These are phyloP conservation scores for Drosophila mayaguana DNA, from an alignment of 2,888 invertebrate genomes.

Conservation along the genomic window DNA sequence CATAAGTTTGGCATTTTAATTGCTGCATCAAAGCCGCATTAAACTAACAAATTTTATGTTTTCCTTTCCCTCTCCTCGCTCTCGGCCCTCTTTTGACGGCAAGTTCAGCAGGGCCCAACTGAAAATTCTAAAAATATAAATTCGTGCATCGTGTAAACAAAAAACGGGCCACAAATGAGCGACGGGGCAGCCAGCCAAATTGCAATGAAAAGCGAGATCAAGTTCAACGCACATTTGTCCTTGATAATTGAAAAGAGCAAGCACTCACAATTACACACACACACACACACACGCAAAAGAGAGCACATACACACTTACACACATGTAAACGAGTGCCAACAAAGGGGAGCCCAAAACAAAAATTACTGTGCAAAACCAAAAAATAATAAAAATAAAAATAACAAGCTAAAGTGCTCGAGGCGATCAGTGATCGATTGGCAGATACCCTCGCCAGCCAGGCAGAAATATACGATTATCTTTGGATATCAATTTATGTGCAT, in stretches of 20 bases:
- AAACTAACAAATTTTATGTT: conserved; percentile 73
- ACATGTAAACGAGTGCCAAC: conserved; percentile 26
- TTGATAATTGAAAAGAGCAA: conserved; percentile 73
- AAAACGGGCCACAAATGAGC: conserved; percentile 40
- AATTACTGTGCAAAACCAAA: conserved; percentile 45
- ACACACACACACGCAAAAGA: conserved; percentile 20
- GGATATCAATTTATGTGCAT: neutral
- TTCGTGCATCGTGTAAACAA: conserved; percentile 55
- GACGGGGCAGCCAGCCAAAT: conserved; percentile 16
- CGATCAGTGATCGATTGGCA: neutral
- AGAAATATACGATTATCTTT: neutral
- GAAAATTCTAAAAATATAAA: conserved; percentile 59
- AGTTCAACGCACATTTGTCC: conserved; percentile 81
- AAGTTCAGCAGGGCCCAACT: conserved; percentile 36
- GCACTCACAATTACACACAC: conserved; percentile 26
- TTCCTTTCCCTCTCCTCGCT: neutral
- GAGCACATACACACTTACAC: conserved; percentile 7
- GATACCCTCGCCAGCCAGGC: neutral
- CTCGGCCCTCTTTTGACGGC: conserved; percentile 9
- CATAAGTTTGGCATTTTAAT: conserved; percentile 74
- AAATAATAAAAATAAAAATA: too few species aligned
- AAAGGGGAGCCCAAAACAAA: conserved; percentile 69
- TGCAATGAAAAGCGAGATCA: conserved; percentile 78
- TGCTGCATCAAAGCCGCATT: conserved; percentile 55
- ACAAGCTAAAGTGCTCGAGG: neutral